A percentile compares a stretch with the other conserved stretches of the same genome.
Evolutionary conservation across 2,797 vertebrate species (phyloP).

Genomic region (Pseudocheirus occidentalis): DNA sequence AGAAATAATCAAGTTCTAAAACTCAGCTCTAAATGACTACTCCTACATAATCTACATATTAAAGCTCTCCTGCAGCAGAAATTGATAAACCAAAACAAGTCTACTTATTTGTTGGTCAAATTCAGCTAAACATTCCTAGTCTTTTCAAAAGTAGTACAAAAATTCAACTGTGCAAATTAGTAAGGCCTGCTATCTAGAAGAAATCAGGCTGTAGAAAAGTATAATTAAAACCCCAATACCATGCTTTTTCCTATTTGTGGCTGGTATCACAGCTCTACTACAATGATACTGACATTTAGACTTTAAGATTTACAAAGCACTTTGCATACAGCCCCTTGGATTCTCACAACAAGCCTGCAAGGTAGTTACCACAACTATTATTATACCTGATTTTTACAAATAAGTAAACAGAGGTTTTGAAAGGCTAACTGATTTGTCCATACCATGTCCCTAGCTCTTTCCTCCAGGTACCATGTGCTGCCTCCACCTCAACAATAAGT

Average conservation of each 20-base stretch:
- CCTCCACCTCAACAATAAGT: background rate
- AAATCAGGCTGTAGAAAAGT: background rate
- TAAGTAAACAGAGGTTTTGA: background rate
- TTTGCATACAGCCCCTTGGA: background rate
- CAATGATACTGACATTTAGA: background rate
- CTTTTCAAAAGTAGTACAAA: constrained; percentile 7
- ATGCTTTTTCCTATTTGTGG: constrained; percentile 6
- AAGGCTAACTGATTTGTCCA: background rate
- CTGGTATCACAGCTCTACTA: background rate
- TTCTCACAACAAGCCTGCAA: background rate
- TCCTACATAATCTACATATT: background rate
- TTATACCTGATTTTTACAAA: background rate
- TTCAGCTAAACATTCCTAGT: background rate
- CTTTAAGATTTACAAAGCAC: background rate
- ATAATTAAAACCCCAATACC: constrained; percentile 3
- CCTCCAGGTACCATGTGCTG: background rate
- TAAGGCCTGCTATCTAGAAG: constrained; percentile 12
- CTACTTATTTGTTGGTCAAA: background rate
- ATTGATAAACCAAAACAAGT: background rate
- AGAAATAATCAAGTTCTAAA: background rate
- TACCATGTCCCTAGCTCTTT: background rate
- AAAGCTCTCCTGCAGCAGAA: background rate
- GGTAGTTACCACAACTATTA: background rate
- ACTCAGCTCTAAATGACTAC: background rate
- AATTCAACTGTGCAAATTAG: constrained; percentile 14